These are phyloP conservation scores for Delichon dasypus DNA, from an alignment of 2,797 vertebrate species.

Conservation along the genomic window DNA sequence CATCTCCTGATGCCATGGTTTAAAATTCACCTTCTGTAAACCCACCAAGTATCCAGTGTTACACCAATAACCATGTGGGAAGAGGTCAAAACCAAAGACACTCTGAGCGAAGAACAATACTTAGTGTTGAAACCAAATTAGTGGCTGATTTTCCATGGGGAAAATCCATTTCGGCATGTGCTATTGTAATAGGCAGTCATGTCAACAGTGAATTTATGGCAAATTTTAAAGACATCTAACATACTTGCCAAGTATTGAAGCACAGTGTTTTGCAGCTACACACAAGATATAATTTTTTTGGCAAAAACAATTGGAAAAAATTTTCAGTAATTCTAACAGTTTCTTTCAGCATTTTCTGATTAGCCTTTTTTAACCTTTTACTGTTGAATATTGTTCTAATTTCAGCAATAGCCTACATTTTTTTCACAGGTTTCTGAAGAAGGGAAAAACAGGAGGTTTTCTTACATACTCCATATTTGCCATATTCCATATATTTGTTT, in stretches of 20 bases:
- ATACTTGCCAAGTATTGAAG: neutral
- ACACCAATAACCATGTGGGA: fast-evolving
- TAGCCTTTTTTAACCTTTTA: neutral
- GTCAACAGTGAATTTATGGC: neutral
- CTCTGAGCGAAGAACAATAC: neutral
- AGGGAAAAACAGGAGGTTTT: neutral
- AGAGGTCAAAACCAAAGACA: neutral
- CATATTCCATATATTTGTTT: neutral
- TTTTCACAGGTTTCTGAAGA: neutral
- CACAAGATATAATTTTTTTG: neutral
- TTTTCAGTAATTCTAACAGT: neutral
- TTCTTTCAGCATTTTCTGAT: neutral
- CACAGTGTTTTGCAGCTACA: neutral
- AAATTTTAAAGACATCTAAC: neutral
- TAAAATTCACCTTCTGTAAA: neutral
- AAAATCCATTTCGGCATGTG: neutral
- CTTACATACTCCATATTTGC: neutral
- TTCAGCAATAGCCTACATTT: neutral
- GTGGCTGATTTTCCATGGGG: neutral
- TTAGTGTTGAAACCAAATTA: neutral
- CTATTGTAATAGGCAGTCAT: neutral
- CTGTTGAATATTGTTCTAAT: neutral
- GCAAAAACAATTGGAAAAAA: neutral
- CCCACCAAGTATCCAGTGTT: neutral
- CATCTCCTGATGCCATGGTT: fast-evolving